Evolutionary conservation across 2,888 invertebrate species (phyloP).

Genomic region (Hypomecis punctinalis): DNA sequence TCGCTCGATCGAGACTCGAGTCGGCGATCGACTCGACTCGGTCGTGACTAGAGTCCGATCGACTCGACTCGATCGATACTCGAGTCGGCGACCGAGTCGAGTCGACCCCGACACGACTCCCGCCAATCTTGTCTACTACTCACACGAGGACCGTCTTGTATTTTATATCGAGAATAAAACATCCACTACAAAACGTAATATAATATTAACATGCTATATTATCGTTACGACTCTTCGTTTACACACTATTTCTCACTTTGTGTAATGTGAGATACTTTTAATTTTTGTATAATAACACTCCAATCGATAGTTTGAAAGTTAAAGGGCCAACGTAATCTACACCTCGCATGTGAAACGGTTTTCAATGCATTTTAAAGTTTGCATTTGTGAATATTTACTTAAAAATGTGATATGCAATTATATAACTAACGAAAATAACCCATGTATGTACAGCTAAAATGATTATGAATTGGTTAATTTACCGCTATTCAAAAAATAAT

Average conservation of each 20-base stretch:
- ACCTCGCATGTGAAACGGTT: too few relatives aligned
- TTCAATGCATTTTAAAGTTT: too few relatives aligned
- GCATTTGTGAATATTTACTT: too few relatives aligned
- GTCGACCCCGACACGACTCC: constrained; percentile 28
- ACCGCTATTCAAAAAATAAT: too few relatives aligned
- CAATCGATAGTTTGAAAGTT: too few relatives aligned
- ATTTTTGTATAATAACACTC: constrained; percentile 20
- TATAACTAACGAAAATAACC: too few relatives aligned
- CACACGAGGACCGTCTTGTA: constrained; percentile 51
- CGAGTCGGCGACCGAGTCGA: not conserved
- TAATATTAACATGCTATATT: constrained; percentile 64
- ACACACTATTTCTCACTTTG: constrained; percentile 59
- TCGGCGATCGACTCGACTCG: not conserved
- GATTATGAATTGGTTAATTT: too few relatives aligned
- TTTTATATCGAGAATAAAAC: constrained; percentile 68
- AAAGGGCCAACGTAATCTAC: too few relatives aligned
- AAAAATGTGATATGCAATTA: too few relatives aligned
- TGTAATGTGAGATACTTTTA: constrained; percentile 64
- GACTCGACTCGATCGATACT: constrained; percentile 14
- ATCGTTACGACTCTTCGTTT: constrained; percentile 33
- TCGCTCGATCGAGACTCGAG: constrained; percentile 1
- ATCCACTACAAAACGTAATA: constrained; percentile 79
- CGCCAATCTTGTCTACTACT: constrained; percentile 45
- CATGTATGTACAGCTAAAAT: too few relatives aligned
- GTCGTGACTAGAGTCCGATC: constrained; percentile 3